These are phyloP conservation scores for Bembecia ichneumoniformis DNA, from an alignment of 2,888 invertebrate genomes.

Conservation along the genomic window DNA sequence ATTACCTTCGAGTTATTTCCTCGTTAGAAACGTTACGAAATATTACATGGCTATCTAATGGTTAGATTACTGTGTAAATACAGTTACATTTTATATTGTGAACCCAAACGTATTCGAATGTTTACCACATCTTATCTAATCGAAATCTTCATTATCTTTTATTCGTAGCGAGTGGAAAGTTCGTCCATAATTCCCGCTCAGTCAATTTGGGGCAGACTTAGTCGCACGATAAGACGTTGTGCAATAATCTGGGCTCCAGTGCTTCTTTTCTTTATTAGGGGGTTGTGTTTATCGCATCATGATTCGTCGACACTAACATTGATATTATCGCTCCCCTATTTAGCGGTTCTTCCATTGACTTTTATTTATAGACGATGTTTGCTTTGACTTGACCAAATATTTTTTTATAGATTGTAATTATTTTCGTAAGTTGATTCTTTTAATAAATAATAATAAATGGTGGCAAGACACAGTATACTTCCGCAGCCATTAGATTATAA, in stretches of 20 bases:
- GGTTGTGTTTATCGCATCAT: slow-evolving; percentile 48
- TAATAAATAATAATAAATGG: no score
- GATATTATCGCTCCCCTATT: slow-evolving; percentile 47
- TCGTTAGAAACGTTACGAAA: background rate
- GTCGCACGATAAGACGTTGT: slow-evolving; percentile 53
- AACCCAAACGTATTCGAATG: slow-evolving; percentile 17
- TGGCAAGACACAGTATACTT: no score
- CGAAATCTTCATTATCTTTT: slow-evolving; percentile 61
- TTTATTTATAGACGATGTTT: slow-evolving; percentile 34
- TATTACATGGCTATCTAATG: background rate
- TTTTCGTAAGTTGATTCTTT: no score
- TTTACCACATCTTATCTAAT: slow-evolving; percentile 55
- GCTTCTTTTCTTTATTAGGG: slow-evolving; percentile 54
- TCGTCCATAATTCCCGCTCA: slow-evolving; percentile 61
- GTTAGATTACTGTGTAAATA: background rate
- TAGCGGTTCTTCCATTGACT: slow-evolving; percentile 31
- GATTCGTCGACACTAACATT: slow-evolving; percentile 41
- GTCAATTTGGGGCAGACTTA: slow-evolving; percentile 59
- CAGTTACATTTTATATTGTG: background rate
- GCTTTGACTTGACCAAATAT: slow-evolving; percentile 25
- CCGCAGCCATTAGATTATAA: no score
- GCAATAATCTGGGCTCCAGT: slow-evolving; percentile 54
- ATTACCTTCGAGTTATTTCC: no score
- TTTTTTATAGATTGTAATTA: no score
- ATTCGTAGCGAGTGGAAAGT: slow-evolving; percentile 53